A percentile compares a stretch with the other conserved stretches of the same genome.
Evolutionary conservation across 2,797 vertebrate species (phyloP).

Genomic region (Anguilla pacifica): DNA sequence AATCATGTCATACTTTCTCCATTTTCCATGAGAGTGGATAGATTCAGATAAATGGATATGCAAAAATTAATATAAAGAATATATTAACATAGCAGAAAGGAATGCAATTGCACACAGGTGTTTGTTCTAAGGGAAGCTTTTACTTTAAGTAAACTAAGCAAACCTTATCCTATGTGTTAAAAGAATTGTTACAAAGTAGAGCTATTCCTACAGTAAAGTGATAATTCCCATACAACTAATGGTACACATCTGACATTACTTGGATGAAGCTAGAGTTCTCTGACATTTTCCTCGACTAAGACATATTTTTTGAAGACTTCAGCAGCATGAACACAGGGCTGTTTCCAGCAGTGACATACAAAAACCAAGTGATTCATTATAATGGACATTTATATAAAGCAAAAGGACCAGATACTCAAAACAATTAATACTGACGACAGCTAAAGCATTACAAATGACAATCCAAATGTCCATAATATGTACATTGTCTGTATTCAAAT

Average conservation of each 20-base stretch:
- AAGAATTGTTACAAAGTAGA: neutral
- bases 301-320: conserved; percentile 23
- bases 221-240: neutral
- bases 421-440: neutral
- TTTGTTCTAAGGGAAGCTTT: neutral
- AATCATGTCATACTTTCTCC: neutral
- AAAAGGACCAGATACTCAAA: neutral
- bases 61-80: neutral
- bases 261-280: conserved; percentile 9
- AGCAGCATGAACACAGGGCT: conserved; percentile 4
- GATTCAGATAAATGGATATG: neutral
- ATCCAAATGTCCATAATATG: neutral
- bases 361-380: neutral
- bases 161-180: neutral
- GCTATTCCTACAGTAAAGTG: neutral
- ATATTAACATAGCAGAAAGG: neutral
- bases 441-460: neutral
- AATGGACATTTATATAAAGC: neutral
- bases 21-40: neutral
- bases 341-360: neutral
- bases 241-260: neutral
- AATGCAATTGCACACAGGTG: neutral
- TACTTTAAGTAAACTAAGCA: neutral
- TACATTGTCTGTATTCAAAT: neutral
- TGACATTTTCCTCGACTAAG: conserved; percentile 6